phyloP scores from a whole-genome alignment of 1,140 invertebrate genomes.

The Aphelenchoides fujianensis region DNA sequence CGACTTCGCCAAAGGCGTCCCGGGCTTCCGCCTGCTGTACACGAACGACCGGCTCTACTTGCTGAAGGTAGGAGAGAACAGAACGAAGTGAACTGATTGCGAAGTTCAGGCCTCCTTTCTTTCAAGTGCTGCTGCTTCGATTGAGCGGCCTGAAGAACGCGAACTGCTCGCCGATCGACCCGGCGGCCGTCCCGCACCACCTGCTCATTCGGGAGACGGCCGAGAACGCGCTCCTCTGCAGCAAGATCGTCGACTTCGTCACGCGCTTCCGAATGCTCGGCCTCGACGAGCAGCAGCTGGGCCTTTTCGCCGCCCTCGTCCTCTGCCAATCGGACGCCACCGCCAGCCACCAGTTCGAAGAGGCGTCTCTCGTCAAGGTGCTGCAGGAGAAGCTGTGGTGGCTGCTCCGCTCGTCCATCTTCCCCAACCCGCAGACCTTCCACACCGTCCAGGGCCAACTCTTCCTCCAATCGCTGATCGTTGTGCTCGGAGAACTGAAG shows the following conservation, averaged over 20 bases:
- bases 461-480: neutral
- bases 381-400: constrained; percentile 33
- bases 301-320: constrained; percentile 66
- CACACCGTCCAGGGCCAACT: neutral
- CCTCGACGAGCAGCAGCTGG: constrained; percentile 85
- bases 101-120: constrained; percentile 19
- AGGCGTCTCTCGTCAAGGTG: constrained; percentile 25
- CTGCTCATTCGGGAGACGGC: neutral
- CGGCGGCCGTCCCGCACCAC: neutral
- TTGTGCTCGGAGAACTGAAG: constrained; percentile 7
- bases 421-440: neutral
- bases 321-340: constrained; percentile 32
- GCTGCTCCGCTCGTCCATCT: constrained; percentile 8
- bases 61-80: constrained; percentile 30
- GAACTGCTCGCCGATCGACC: neutral
- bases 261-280: constrained; percentile 84
- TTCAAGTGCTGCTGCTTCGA: constrained; percentile 19
- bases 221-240: constrained; percentile 67
- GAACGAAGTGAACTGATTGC: constrained; percentile 16
- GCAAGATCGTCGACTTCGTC: constrained; percentile 94
- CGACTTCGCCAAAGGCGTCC: constrained; percentile 23
- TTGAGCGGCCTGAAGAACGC: neutral
- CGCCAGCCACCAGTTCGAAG: constrained; percentile 11
- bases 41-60: constrained; percentile 33
- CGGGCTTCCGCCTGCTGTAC: constrained; percentile 33